Conservation (phyloP, 2,797 vertebrate species). For the Muscicapa striata region DNA sequence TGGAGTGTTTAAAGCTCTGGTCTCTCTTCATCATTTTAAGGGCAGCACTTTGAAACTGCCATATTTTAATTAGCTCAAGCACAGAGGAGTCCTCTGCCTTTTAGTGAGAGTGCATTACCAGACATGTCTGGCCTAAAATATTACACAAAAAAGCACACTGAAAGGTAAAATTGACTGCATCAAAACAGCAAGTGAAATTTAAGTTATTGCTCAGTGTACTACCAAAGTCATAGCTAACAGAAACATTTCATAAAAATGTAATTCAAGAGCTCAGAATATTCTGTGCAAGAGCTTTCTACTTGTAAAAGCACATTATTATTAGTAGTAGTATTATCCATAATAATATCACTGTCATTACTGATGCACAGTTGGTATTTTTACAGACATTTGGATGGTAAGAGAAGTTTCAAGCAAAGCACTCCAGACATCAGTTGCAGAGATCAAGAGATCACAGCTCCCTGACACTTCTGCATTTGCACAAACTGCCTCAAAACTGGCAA, state of each 20-base stretch:
- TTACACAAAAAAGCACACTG: not conserved
- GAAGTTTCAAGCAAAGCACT: not conserved
- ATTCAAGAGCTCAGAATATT: not conserved
- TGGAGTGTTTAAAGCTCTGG: not conserved
- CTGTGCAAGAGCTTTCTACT: not conserved
- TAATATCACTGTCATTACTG: not conserved
- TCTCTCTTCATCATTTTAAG: not conserved
- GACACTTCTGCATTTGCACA: not conserved
- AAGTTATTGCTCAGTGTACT: not conserved
- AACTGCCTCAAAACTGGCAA: not conserved
- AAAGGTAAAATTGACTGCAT: not conserved
- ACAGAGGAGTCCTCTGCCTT: not conserved
- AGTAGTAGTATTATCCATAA: not conserved
- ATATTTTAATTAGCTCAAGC: not conserved
- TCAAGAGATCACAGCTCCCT: not conserved
- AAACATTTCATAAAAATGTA: not conserved
- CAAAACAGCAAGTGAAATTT: not conserved
- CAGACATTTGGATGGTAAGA: not conserved
- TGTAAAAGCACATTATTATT: not conserved
- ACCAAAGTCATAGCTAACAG: not conserved
- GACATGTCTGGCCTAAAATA: not conserved
- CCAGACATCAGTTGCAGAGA: accelerated
- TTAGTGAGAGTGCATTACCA: not conserved
- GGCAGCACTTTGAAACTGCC: not conserved
- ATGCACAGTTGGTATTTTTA: not conserved